These are phyloP conservation scores for Drosophila barbarae DNA, from an alignment of 2,888 invertebrate species.

Conservation along the genomic window DNA sequence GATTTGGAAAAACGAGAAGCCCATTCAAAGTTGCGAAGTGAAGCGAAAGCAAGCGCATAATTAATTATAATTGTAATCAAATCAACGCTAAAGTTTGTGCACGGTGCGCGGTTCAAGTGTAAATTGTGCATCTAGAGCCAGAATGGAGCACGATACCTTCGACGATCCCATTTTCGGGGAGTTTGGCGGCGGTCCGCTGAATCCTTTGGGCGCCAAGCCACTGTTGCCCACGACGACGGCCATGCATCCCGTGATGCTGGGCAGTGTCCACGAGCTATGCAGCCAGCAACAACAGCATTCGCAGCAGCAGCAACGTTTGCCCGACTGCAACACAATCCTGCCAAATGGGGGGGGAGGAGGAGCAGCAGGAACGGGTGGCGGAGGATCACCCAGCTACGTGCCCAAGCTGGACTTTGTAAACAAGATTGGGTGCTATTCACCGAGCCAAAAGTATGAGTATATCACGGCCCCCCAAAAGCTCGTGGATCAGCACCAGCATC, in stretches of 20 bases:
- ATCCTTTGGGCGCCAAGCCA: conserved; percentile 79
- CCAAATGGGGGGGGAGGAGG: conserved; percentile 67
- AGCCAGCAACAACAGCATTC: conserved; percentile 56
- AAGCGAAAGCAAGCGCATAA: conserved; percentile 58
- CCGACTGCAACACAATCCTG: conserved; percentile 79
- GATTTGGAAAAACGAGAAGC: conserved; percentile 66
- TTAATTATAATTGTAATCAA: conserved; percentile 73
- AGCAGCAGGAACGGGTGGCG: conserved; percentile 59
- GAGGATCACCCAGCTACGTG: conserved; percentile 75
- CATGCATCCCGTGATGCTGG: conserved; percentile 84
- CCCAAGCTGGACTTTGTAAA: conserved; percentile 78
- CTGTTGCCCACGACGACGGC: conserved; percentile 80
- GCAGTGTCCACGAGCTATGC: conserved; percentile 78
- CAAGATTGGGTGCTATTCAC: conserved; percentile 79
- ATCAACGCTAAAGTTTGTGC: conserved; percentile 50
- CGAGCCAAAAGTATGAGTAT: conserved; percentile 79
- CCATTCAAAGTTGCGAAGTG: background rate
- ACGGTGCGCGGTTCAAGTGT: conserved; percentile 1
- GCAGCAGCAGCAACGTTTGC: conserved; percentile 73
- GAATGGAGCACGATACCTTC: conserved; percentile 86
- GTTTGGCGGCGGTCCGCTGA: conserved; percentile 83
- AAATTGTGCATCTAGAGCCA: conserved; percentile 51
- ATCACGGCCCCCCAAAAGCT: conserved; percentile 74
- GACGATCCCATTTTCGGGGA: conserved; percentile 91
- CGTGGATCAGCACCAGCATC: conserved; percentile 69